Evolutionary conservation across 1,140 invertebrate species (phyloP).

Genomic region (Heterodera carotae): DNA sequence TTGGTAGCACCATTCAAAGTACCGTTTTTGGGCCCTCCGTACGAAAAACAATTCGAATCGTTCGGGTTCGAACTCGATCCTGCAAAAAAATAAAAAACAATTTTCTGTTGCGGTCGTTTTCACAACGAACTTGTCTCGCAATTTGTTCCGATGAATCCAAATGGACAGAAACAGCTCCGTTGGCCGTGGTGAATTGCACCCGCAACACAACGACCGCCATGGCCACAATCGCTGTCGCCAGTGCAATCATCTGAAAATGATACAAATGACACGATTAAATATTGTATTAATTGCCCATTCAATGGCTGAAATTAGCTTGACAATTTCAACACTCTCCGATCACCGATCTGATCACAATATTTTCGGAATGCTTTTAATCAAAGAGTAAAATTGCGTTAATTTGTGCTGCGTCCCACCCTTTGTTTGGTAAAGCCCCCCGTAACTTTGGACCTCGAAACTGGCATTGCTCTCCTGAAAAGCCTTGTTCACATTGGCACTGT

Average conservation of each 20-base stretch:
- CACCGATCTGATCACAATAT: not conserved
- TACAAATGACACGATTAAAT: not conserved
- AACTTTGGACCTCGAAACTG: conserved; percentile 54
- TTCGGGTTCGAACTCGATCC: conserved; percentile 15
- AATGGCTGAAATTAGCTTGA: too few relatives aligned
- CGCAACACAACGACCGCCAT: conserved; percentile 43
- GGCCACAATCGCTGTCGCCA: conserved; percentile 44
- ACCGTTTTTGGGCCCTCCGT: conserved; percentile 14
- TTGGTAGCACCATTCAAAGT: conserved; percentile 3
- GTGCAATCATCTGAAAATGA: conserved; percentile 43
- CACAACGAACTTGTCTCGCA: conserved; percentile 41
- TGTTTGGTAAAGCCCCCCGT: too few relatives aligned
- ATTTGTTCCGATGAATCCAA: conserved; percentile 51
- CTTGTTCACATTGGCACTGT: conserved; percentile 49
- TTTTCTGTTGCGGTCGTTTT: not conserved
- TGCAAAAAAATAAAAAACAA: conserved; percentile 27
- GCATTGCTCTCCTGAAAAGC: conserved; percentile 53
- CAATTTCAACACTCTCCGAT: conserved; percentile 1
- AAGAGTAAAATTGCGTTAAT: not conserved
- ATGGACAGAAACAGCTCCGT: conserved; percentile 48
- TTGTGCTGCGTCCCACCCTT: not conserved
- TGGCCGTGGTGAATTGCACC: conserved; percentile 26
- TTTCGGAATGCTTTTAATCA: too few relatives aligned
- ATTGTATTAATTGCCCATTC: conserved; percentile 41
- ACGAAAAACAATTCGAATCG: conserved; percentile 35